Conservation (phyloP, 2,888 invertebrate genomes). For the Lumbricus terrestris region DNA sequence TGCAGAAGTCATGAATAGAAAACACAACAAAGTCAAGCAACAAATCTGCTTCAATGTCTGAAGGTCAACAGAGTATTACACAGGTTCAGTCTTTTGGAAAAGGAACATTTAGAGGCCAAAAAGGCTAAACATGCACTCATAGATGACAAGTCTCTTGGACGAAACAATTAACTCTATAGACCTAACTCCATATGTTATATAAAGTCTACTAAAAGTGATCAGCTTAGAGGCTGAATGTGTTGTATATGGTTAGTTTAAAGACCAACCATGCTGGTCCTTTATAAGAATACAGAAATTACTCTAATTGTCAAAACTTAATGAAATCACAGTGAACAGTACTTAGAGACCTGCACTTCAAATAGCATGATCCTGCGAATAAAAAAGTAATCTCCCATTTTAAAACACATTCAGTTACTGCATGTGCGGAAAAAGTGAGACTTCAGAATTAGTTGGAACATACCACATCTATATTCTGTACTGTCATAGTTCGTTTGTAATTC, state of each 20-base stretch:
- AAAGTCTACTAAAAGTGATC: not conserved
- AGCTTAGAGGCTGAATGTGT: not conserved
- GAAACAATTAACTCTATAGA: too few species aligned
- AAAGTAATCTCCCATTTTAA: too few species aligned
- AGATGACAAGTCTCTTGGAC: too few species aligned
- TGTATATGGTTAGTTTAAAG: too few species aligned
- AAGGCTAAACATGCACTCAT: too few species aligned
- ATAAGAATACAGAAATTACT: not conserved
- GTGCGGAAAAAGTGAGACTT: not conserved
- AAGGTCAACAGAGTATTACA: not conserved
- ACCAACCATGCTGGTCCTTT: too few species aligned
- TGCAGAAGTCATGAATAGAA: not conserved
- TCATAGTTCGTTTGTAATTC: conserved; percentile 10
- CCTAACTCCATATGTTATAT: too few species aligned
- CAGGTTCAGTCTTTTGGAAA: not conserved
- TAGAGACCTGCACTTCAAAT: not conserved
- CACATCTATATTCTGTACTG: conserved; percentile 12
- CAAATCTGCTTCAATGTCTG: too few species aligned
- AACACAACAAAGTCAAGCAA: not conserved
- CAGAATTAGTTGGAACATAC: not conserved
- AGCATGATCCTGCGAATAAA: not conserved
- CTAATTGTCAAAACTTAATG: not conserved
- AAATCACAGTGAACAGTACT: not conserved
- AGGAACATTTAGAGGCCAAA: not conserved
- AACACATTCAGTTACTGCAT: not conserved